phyloP scores from a whole-genome alignment of 2,888 invertebrate genomes.

The Cacoxenus indagator region DNA sequence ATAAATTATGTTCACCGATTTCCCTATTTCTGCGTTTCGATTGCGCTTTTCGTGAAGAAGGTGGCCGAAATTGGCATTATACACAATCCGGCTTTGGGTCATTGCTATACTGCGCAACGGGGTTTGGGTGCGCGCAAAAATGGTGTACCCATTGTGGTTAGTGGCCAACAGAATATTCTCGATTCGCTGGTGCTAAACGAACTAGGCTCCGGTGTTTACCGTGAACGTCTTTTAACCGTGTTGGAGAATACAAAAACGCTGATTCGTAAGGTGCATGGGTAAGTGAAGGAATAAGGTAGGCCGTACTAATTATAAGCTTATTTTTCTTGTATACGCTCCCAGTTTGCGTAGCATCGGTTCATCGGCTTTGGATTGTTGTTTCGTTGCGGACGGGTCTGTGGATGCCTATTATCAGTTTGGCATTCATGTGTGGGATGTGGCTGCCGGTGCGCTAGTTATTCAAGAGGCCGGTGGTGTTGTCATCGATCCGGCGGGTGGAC shows the following conservation, averaged over 20 bases:
- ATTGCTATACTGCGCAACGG: conserved; percentile 41
- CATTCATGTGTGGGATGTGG: conserved; percentile 94
- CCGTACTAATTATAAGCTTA: background rate
- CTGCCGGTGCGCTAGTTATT: conserved; percentile 88
- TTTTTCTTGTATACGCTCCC: conserved; percentile 39
- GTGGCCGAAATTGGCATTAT: conserved; percentile 42
- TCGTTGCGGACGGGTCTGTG: conserved; percentile 90
- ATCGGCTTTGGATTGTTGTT: conserved; percentile 92
- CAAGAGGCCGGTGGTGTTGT: conserved; percentile 94
- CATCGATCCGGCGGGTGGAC: conserved; percentile 86
- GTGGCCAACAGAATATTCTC: conserved; percentile 29
- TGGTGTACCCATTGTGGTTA: conserved; percentile 27
- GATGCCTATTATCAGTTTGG: conserved; percentile 94
- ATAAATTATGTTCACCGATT: conserved; percentile 51
- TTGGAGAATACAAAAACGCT: conserved; percentile 78
- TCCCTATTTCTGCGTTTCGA: conserved; percentile 50
- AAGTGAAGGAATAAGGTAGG: conserved; percentile 35
- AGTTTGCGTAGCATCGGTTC: conserved; percentile 90
- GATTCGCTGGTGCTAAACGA: conserved; percentile 47
- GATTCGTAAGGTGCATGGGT: conserved; percentile 81
- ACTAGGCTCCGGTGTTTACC: conserved; percentile 32
- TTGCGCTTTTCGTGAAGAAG: conserved; percentile 42
- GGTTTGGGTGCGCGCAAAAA: conserved; percentile 41
- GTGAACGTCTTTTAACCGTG: conserved; percentile 69
- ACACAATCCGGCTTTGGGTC: conserved; percentile 41